Evolutionary conservation across 1,140 invertebrate genomes (phyloP), one percentile per base, ranked within the genome.

Genomic region (Rhyzopertha dominica): DNA sequence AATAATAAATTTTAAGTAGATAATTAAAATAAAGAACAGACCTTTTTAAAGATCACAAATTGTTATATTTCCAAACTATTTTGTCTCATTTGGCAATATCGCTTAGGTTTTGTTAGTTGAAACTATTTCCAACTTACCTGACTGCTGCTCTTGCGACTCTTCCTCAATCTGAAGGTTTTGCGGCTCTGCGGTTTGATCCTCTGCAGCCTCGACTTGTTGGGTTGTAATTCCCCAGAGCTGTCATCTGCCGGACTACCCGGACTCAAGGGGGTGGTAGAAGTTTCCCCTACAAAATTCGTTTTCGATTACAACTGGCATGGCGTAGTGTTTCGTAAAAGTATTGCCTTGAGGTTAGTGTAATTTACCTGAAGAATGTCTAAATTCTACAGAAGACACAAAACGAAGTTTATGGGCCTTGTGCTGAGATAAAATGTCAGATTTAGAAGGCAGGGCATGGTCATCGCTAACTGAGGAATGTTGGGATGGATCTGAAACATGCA

Each of bases 121-220:
- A n/a, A n/a, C n/a, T n/a, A n/a, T 22, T 17, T 16, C 18, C 41
- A 29, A 40, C 71, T 69, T 36, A 69, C 66, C 50, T 71, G 71
- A 43, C 70, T 66, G 28, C 71, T 71, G 35, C 70, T 74, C 59
- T 72, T 78, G 51, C 85, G 75, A 66, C 86, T 90, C 66, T 85
- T 86, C 56, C 85, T 75, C 35, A 90, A 80, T 44, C 91, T 80
- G 70, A 96, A 95, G 1, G 92, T 95, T 71, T 90, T 94, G 49
- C 93, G 80, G 62, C 90, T 95, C 66, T 93, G 90, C 13, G 88
- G 91, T 73, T 93, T 94, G 40, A 91, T 86, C 17, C 93, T 75
- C 64, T 96, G 92, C 31, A 96, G 77, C 13, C 90, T 76, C 49
- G 88, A 87, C 52, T 81, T 81, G 48, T 79, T 76, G 45, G 68